Evolutionary conservation across 1,140 invertebrate genomes (phyloP).

Genomic region (Drosophila orena): DNA sequence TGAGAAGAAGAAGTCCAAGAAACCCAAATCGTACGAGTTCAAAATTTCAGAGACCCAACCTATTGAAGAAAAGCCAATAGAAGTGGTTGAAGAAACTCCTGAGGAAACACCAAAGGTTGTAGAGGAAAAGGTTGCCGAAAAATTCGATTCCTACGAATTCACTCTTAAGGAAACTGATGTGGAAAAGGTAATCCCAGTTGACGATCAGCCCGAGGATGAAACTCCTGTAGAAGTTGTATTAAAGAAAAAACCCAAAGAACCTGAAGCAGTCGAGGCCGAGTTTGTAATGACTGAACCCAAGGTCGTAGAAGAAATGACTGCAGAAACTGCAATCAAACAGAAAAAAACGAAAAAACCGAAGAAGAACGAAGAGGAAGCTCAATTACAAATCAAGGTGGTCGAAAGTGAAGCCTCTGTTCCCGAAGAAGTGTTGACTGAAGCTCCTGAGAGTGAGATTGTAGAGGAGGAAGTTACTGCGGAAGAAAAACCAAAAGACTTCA

Average conservation of each 20-base stretch:
- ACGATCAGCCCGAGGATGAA: constrained; percentile 55
- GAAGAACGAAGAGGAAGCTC: constrained; percentile 77
- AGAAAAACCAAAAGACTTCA: constrained; percentile 53
- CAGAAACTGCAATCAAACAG: constrained; percentile 67
- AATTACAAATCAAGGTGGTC: constrained; percentile 63
- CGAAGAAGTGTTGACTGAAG: constrained; percentile 42
- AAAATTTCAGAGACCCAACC: constrained; percentile 67
- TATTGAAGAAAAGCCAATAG: constrained; percentile 44
- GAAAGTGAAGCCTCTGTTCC: constrained; percentile 51
- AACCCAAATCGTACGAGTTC: constrained; percentile 67
- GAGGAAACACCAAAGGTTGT: constrained; percentile 46
- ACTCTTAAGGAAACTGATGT: constrained; percentile 59
- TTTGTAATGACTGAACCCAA: constrained; percentile 69
- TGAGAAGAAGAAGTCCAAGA: constrained; percentile 41
- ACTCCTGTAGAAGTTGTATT: constrained; percentile 59
- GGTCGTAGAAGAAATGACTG: constrained; percentile 69
- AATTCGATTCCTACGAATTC: constrained; percentile 69
- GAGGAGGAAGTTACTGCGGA: constrained; percentile 25
- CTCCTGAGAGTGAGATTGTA: constrained; percentile 19
- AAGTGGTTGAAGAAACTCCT: constrained; percentile 46
- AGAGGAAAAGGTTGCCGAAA: constrained; percentile 64
- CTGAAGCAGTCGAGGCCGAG: constrained; percentile 58
- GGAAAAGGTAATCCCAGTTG: constrained; percentile 38
- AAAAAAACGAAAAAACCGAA: constrained; percentile 85
- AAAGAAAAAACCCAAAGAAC: constrained; percentile 65